Evolutionary conservation across 64 coral and sea anemone genomes (phyloP).

Genomic region (Dendrophyllia cribrosa): DNA sequence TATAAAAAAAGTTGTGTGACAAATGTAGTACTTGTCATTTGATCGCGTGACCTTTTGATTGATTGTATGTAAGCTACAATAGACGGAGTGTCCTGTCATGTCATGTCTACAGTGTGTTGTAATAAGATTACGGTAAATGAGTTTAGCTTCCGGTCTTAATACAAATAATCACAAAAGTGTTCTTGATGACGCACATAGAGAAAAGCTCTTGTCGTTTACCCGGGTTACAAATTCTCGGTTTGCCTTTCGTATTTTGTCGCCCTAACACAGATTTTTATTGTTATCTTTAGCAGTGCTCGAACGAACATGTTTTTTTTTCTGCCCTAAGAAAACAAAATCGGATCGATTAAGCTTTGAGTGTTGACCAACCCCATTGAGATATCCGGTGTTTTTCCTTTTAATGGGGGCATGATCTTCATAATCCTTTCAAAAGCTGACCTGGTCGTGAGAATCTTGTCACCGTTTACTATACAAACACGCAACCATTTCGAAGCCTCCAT

Average conservation of each 20-base stretch:
- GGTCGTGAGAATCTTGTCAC: conserved; percentile 12
- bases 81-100: neutral
- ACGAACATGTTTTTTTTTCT: neutral
- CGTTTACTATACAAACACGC: neutral
- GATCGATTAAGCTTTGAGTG: neutral
- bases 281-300: neutral
- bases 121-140: neutral
- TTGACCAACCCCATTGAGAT: neutral
- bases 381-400: neutral
- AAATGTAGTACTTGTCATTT: neutral
- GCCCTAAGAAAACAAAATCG: neutral
- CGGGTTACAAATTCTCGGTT: neutral
- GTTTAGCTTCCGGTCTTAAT: neutral
- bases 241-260: neutral
- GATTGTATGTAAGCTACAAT: neutral
- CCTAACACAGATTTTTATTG: neutral
- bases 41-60: neutral
- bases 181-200: neutral
- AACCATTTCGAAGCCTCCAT: neutral
- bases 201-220: no score
- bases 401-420: neutral
- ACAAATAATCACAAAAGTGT: neutral
- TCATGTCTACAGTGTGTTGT: neutral
- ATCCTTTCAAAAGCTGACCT: neutral
- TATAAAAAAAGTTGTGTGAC: neutral